Evolutionary conservation across 2,888 invertebrate genomes (phyloP).

Genomic region (Apamea crenata): DNA sequence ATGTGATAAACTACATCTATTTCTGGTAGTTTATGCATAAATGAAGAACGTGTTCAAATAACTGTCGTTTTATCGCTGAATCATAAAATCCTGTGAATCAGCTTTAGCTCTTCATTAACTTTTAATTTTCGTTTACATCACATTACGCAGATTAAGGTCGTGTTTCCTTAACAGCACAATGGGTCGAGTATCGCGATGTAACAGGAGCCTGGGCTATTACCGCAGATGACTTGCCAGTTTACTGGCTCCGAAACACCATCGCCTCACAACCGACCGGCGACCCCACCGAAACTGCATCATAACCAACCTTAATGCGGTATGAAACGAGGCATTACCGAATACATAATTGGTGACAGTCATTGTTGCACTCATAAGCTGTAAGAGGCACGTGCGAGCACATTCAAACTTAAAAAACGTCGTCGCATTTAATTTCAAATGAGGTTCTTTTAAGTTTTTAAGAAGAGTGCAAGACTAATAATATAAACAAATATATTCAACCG

Average conservation of each 20-base stretch:
- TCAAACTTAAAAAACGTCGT: slow-evolving; percentile 25
- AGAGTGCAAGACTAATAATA: slow-evolving; percentile 71
- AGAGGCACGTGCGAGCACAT: slow-evolving; percentile 32
- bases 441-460: slow-evolving; percentile 47
- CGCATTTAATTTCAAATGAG: slow-evolving; percentile 62
- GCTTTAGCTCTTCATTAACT: slow-evolving; percentile 10
- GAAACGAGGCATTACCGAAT: slow-evolving; percentile 49
- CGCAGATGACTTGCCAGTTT: slow-evolving; percentile 84
- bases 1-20: neutral
- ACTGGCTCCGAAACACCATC: slow-evolving; percentile 71
- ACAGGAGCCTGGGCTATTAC: slow-evolving; percentile 81
- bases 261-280: slow-evolving; percentile 50
- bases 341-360: slow-evolving; percentile 52
- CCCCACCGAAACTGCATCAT: slow-evolving; percentile 74
- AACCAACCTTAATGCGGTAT: slow-evolving; percentile 62
- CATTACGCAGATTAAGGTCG: slow-evolving; percentile 66
- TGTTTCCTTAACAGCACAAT: slow-evolving; percentile 68
- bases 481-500: slow-evolving; percentile 81
- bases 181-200: slow-evolving; percentile 73
- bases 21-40: neutral
- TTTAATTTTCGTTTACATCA: slow-evolving; percentile 55
- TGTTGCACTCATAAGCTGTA: slow-evolving; percentile 32
- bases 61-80: neutral
- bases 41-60: neutral
- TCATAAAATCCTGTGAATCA: neutral